Percentiles rank a stretch among this genome's conserved stretches.
Conservation (phyloP, 2,113 vertebrate genomes). For the Cromileptes altivelis region DNA sequence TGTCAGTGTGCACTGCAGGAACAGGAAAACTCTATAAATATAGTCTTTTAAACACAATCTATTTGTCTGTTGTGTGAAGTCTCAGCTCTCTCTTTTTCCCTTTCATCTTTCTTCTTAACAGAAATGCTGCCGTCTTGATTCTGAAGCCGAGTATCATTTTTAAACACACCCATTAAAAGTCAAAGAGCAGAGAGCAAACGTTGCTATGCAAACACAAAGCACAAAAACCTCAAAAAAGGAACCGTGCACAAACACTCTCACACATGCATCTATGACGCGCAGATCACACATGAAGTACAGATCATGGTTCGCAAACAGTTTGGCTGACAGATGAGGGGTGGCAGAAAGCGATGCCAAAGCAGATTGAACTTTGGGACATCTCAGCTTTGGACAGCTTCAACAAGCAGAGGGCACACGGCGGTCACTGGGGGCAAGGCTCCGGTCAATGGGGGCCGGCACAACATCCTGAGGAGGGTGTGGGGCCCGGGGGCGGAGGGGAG, state of each 20-base stretch:
- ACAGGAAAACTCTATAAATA: not conserved
- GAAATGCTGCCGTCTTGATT: not conserved
- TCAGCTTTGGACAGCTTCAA: slow-evolving; percentile 80
- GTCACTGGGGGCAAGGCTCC: slow-evolving; percentile 83
- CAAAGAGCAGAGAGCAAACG: not conserved
- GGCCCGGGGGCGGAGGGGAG: slow-evolving; percentile 26
- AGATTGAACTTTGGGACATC: slow-evolving; percentile 85
- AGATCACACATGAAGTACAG: slow-evolving; percentile 14
- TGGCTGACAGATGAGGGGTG: slow-evolving; percentile 79
- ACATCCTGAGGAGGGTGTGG: slow-evolving; percentile 67
- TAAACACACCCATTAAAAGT: not conserved
- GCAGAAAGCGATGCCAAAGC: slow-evolving; percentile 80
- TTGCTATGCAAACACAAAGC: not conserved
- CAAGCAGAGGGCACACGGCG: slow-evolving; percentile 82
- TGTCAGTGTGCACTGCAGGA: not conserved
- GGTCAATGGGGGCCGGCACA: slow-evolving; percentile 79
- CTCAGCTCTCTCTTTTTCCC: not conserved
- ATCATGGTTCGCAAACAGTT: slow-evolving; percentile 71
- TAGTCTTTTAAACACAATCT: not conserved
- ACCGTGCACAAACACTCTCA: not conserved
- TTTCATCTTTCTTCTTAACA: not conserved
- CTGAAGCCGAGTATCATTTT: not conserved
- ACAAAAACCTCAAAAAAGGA: not conserved
- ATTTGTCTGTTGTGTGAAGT: not conserved
- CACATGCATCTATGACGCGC: not conserved